A percentile compares a stretch with the other conserved stretches of the same genome.
Evolutionary conservation across 2,888 invertebrate species (phyloP).

Genomic region (Agonopterix heracliana): DNA sequence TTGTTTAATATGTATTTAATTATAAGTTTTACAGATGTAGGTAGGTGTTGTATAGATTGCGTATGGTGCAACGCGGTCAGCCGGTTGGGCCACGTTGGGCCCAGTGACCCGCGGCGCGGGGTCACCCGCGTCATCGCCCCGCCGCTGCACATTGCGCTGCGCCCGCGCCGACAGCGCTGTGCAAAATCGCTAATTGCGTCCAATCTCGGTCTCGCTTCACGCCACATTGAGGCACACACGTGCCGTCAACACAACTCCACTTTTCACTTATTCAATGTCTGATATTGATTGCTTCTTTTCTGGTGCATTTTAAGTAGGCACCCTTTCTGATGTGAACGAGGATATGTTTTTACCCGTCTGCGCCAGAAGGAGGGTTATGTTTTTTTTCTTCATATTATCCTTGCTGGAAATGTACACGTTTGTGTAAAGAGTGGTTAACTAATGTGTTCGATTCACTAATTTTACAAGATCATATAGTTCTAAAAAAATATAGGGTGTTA

Average conservation of each 20-base stretch:
- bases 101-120: slow-evolving; percentile 41
- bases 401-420: no score
- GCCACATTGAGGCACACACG: slow-evolving; percentile 22
- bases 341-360: no score
- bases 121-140: slow-evolving; percentile 24
- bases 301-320: slow-evolving; percentile 3
- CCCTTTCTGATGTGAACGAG: background rate
- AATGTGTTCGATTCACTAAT: no score
- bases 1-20: no score
- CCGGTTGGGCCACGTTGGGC: slow-evolving; percentile 26
- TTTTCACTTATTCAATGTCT: slow-evolving; percentile 17
- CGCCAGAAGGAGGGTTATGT: no score
- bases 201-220: slow-evolving; percentile 39
- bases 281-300: background rate
- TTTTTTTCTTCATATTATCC: no score
- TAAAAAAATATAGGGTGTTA: no score
- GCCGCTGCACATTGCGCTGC: slow-evolving; percentile 13
- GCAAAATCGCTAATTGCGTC: slow-evolving; percentile 66
- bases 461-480: no score
- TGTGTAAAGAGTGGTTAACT: no score
- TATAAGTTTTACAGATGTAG: no score
- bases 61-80: slow-evolving; percentile 37
- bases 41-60: background rate
- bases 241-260: slow-evolving; percentile 27
- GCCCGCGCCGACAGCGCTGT: slow-evolving; percentile 50